Evolutionary conservation across 2,888 invertebrate genomes (phyloP).

Genomic region (Ganaspis brasiliensis): DNA sequence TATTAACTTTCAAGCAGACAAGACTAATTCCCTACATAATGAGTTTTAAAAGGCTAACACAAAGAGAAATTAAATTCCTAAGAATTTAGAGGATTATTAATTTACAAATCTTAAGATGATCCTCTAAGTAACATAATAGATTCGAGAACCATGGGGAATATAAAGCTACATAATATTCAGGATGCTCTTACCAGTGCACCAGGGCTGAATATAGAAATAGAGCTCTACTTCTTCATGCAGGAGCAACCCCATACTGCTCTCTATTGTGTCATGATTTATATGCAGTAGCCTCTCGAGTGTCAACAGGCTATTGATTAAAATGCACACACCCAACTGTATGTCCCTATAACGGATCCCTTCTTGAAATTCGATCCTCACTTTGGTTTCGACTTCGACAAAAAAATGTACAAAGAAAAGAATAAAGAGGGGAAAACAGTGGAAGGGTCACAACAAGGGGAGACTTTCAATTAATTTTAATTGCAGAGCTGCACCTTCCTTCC

Average conservation of each 20-base stretch:
- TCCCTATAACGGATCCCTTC: background rate
- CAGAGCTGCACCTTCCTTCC: background rate
- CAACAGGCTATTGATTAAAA: slow-evolving; percentile 73
- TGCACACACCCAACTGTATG: slow-evolving; percentile 55
- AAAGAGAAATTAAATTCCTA: background rate
- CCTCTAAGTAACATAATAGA: background rate
- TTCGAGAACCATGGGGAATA: slow-evolving; percentile 6
- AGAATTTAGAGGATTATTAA: background rate
- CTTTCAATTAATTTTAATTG: slow-evolving; percentile 31
- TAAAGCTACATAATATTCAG: background rate
- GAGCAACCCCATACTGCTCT: slow-evolving; percentile 62
- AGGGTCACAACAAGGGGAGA: background rate
- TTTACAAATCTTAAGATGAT: background rate
- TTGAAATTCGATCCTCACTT: slow-evolving; percentile 18
- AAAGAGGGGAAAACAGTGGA: background rate
- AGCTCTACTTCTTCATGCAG: slow-evolving; percentile 1
- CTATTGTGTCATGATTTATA: slow-evolving; percentile 78
- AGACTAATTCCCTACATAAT: background rate
- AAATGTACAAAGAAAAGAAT: background rate
- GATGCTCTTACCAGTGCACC: background rate
- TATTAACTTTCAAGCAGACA: too few relatives aligned
- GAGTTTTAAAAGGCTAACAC: background rate
- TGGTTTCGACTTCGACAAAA: background rate
- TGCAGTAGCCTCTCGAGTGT: slow-evolving; percentile 66
- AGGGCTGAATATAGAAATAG: background rate